Evolutionary conservation across 2,888 invertebrate genomes (phyloP), one percentile per base, ranked within the genome.

Genomic region (Athalia rosae): DNA sequence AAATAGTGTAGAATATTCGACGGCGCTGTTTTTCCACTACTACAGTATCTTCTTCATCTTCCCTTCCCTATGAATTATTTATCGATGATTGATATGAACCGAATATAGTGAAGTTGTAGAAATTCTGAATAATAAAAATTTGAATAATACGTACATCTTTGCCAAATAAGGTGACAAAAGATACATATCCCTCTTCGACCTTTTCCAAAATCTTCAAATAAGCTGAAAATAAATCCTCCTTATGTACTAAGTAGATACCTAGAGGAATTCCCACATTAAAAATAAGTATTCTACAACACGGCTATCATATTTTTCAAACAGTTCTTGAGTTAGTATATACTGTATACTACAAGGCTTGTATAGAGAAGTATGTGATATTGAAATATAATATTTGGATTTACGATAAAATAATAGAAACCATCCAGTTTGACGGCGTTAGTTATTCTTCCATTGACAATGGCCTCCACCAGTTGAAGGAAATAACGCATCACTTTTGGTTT

Each of bases 401-500:
- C 71, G 58, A 58, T 58, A 71, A 71, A 71, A n/a, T 71, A 58
- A 71, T 71, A 78, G 76, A 87, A 87, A 6, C 84, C 85, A 79
- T 86, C 84, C 50, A 87, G 73, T 78, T 85, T 85, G 64, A 87
- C 84, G 5, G 84, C 85, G 78, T 86, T 85, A 56, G 83, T 84
- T 58, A 87, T 86, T 45, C 85, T 79, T 71, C 81, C 84, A 76
- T 87, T 86, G 43, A 87, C 84, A 63, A 87, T 84, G 7, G 87
- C 86, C 77, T 86, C 86, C 3, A 87, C 85, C 71, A 87, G 77
- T 79, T 86, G 86, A 48, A 86, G 80, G 73, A 86, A 86, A 76
- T 87, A 86, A 13, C 86, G 79, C 85, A 86, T 87, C 7, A 84
- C 84, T 76, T 82, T 84, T 28, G 83, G 84, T n/a, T 83, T 81